Conservation (phyloP, 2,888 invertebrate genomes). For the Pegoplata infirma region DNA sequence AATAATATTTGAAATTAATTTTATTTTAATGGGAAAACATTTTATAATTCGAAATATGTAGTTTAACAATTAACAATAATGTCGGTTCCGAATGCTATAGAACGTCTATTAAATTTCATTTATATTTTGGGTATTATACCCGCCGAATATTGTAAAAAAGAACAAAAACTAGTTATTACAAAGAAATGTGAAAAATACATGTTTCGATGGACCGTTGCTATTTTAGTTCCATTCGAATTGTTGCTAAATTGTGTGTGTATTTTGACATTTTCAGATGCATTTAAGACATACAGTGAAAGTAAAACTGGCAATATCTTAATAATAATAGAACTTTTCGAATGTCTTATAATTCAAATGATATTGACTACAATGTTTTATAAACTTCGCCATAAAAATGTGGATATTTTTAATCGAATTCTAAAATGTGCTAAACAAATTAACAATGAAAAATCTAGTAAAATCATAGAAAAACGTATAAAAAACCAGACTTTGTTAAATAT, state of each 20-base stretch:
- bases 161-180: constrained; percentile 15
- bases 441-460: background rate
- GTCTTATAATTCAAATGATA: constrained; percentile 11
- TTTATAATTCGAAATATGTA: no score
- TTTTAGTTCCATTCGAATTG: constrained; percentile 1
- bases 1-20: no score
- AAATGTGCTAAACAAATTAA: background rate
- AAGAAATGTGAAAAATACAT: constrained; percentile 9
- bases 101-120: constrained; percentile 17
- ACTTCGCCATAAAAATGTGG: constrained; percentile 12
- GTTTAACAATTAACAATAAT: no score
- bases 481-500: background rate
- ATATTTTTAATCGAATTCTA: constrained; percentile 11
- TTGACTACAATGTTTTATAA: constrained; percentile 17
- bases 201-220: constrained; percentile 12
- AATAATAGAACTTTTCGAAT: constrained; percentile 7
- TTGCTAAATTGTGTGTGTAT: constrained; percentile 6
- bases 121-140: constrained; percentile 42
- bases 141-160: constrained; percentile 18
- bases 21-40: no score
- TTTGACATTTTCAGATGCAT: constrained; percentile 2
- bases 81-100: constrained; percentile 5
- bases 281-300: background rate
- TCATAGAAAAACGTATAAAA: background rate
- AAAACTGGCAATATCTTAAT: constrained; percentile 33